These are phyloP conservation scores for Macaria notata DNA, from an alignment of 2,888 invertebrate species.

Conservation along the genomic window DNA sequence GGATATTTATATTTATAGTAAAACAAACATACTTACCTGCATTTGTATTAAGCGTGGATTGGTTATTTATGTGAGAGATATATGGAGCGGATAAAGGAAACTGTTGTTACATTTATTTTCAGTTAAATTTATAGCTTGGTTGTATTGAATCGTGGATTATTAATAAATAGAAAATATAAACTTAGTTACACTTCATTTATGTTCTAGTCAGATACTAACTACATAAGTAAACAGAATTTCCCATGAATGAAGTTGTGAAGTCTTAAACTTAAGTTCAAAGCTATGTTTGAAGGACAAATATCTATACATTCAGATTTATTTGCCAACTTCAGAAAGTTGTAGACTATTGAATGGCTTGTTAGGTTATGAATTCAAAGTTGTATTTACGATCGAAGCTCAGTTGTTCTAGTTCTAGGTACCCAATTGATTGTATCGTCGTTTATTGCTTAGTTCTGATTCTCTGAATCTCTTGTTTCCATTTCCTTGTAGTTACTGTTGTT, in stretches of 20 bases:
- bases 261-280: not conserved
- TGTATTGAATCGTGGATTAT: too few species aligned
- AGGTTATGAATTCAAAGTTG: slow-evolving; percentile 7
- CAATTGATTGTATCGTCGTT: not conserved
- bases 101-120: not conserved
- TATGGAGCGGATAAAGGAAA: slow-evolving; percentile 9
- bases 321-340: too few species aligned
- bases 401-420: not conserved
- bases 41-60: slow-evolving; percentile 8
- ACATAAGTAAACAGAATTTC: too few species aligned
- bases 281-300: slow-evolving; percentile 8
- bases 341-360: not conserved
- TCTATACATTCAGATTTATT: too few species aligned
- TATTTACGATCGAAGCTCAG: not conserved
- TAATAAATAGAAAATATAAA: too few species aligned
- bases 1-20: slow-evolving; percentile 60
- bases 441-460: not conserved
- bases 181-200: too few species aligned
- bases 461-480: not conserved
- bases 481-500: too few species aligned
- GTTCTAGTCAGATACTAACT: too few species aligned
- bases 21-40: slow-evolving; percentile 16
- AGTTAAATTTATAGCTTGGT: too few species aligned
- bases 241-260: slow-evolving; percentile 6
- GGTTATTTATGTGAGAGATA: slow-evolving; percentile 6